Base-by-base conservation (phyloP, 2,888 invertebrate species). In the Tetanocera ferruginea region DNA sequence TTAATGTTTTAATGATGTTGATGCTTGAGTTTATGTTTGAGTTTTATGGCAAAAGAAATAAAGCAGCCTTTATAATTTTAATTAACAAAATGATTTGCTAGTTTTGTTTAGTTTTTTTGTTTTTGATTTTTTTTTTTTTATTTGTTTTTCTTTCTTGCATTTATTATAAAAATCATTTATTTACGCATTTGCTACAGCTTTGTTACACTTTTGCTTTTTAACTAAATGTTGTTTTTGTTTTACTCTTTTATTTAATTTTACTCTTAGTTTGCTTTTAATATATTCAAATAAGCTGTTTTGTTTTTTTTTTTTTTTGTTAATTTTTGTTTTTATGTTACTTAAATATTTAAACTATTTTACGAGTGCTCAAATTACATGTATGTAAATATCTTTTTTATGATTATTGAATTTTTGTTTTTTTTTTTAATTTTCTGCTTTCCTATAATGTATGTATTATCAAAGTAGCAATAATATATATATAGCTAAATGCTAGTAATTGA, bases 181-280 rank as follows among this genome's bases (percentile, higher is more conserved):
- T 64, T 51, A 31, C n/a, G 28, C 57, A 55, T 25, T 74, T 74
- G 23, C 11, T 70, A 43, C 43, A 43, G 43, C 51, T 51, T 70
- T 70, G 67, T 37, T 76, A 74, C 74, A 77, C 75, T 78, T 76
- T 79, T 76, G 64, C 70, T 76, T 69, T 76, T 78, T 57, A 70
- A 49, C 51, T 80, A 81, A 83, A 82, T 83, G 81, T 84, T 83
- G 81, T 82, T 83, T 81, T 84, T 82, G 72, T 80, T 83, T 82
- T 81, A 82, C 82, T 81, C 81, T 80, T 81, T 80, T 80, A 80
- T 83, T 79, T n/a, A n/a, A n/a, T 82, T 81, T 14, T 81, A 80
- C 67, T 51, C 77, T 73, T 76, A 19, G 25, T 76, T 78, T 80
- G 80, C 76, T 79, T 76, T 76, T 79, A 79, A 78, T 78, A 81